Percentiles rank a stretch among this genome's conserved stretches.
Evolutionary conservation across 1,140 invertebrate species (phyloP).

Genomic region (Caenorhabditis remanei): DNA sequence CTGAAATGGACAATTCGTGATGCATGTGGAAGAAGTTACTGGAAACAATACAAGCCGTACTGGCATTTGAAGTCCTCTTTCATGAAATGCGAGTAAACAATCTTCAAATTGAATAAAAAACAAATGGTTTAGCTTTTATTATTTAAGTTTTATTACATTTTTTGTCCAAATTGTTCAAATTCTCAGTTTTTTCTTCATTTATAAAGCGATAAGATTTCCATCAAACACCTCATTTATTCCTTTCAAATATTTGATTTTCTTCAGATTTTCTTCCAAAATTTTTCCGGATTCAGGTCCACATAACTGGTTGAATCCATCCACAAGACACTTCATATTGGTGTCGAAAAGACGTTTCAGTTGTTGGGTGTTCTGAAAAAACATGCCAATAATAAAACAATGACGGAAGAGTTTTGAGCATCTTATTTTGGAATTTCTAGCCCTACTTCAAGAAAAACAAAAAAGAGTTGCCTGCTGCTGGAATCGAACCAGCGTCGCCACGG

Average conservation of each 20-base stretch:
- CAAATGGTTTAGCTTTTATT: conserved; percentile 1
- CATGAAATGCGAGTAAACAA: not conserved
- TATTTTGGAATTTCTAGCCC: no score
- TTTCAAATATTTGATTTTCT: conserved; percentile 36
- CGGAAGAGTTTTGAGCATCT: no score
- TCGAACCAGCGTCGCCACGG: conserved; percentile 73
- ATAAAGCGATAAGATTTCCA: not conserved
- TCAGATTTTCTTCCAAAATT: conserved; percentile 4
- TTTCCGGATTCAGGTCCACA: conserved; percentile 24
- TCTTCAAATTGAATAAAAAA: not conserved
- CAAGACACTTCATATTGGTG: not conserved
- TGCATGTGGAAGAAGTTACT: conserved; percentile 39
- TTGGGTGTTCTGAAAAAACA: not conserved
- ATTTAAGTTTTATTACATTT: not conserved
- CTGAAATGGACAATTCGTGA: conserved; percentile 48
- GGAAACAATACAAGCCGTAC: conserved; percentile 44
- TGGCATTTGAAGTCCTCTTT: not conserved
- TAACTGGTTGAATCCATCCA: not conserved
- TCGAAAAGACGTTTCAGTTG: conserved; percentile 28
- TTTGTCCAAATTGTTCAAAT: not conserved
- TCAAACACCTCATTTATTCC: not conserved
- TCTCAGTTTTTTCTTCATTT: not conserved
- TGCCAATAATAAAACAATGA: no score
- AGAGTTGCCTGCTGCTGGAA: conserved; percentile 67
- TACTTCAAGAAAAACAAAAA: conserved; percentile 23